These are phyloP conservation scores for Diaphora mendica DNA, from an alignment of 2,888 invertebrate genomes.

Conservation along the genomic window DNA sequence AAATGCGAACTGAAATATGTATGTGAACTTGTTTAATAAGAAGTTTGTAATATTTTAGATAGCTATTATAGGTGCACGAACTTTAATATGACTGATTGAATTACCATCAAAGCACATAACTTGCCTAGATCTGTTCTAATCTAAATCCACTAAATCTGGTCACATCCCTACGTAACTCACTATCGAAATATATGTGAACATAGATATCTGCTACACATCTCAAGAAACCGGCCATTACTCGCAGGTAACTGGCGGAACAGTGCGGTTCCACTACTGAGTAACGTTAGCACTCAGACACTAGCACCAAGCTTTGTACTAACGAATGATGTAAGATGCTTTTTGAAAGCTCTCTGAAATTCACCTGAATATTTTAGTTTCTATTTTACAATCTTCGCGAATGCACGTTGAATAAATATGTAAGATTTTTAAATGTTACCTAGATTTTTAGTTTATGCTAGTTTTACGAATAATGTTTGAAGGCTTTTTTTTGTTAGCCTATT, in stretches of 20 bases:
- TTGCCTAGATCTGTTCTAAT: neutral
- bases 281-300: slow-evolving; percentile 17
- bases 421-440: neutral
- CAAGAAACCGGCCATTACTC: slow-evolving; percentile 36
- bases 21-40: no score
- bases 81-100: neutral
- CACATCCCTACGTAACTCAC: slow-evolving; percentile 19
- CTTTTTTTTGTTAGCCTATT: no score
- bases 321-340: slow-evolving; percentile 21
- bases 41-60: no score
- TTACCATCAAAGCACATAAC: neutral
- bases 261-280: slow-evolving; percentile 16
- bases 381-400: slow-evolving; percentile 17
- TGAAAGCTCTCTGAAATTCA: neutral
- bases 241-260: slow-evolving; percentile 25
- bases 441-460: neutral
- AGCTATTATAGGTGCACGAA: no score
- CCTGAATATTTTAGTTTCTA: slow-evolving; percentile 30
- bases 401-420: neutral
- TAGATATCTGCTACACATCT: slow-evolving; percentile 23
- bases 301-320: slow-evolving; percentile 22
- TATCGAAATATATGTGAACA: slow-evolving; percentile 18
- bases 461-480: neutral
- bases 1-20: neutral
- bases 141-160: neutral